phyloP scores from a whole-genome alignment of 1,140 invertebrate genomes.

The Yoshiicerus persimilis region DNA sequence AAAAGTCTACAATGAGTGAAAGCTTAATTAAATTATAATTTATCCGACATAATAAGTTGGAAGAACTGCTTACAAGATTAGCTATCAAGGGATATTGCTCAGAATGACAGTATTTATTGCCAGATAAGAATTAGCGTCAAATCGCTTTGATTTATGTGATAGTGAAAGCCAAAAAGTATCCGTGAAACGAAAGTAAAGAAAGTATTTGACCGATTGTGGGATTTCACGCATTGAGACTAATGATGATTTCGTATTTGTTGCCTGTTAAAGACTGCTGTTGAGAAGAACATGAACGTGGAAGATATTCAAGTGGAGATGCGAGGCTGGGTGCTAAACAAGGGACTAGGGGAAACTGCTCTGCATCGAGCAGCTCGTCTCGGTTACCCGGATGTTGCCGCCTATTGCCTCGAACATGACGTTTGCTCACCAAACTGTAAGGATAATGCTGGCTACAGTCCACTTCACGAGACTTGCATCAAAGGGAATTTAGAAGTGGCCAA shows the following conservation, averaged over 20 bases:
- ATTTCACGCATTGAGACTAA: neutral
- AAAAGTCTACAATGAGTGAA: neutral
- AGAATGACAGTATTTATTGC: neutral
- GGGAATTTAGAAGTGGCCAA: constrained; percentile 84
- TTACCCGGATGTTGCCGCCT: constrained; percentile 84
- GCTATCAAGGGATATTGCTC: neutral
- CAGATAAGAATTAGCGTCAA: neutral
- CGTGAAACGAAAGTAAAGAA: neutral
- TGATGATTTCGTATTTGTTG: constrained; percentile 6
- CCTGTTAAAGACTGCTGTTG: constrained; percentile 35
- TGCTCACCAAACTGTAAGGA: constrained; percentile 81
- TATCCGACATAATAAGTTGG: neutral
- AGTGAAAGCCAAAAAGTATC: neutral
- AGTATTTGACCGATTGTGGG: neutral
- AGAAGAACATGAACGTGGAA: constrained; percentile 58
- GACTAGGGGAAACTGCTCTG: constrained; percentile 85
- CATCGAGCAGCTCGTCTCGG: constrained; percentile 85
- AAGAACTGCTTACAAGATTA: neutral
- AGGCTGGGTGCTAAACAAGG: constrained; percentile 88
- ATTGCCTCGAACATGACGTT: constrained; percentile 81
- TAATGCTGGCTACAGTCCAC: constrained; percentile 90
- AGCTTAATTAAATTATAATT: neutral
- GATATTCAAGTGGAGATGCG: constrained; percentile 84
- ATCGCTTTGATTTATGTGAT: neutral
- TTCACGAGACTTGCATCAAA: constrained; percentile 85